Evolutionary conservation across 1,140 invertebrate genomes (phyloP).

Genomic region (Diabrotica virgifera): DNA sequence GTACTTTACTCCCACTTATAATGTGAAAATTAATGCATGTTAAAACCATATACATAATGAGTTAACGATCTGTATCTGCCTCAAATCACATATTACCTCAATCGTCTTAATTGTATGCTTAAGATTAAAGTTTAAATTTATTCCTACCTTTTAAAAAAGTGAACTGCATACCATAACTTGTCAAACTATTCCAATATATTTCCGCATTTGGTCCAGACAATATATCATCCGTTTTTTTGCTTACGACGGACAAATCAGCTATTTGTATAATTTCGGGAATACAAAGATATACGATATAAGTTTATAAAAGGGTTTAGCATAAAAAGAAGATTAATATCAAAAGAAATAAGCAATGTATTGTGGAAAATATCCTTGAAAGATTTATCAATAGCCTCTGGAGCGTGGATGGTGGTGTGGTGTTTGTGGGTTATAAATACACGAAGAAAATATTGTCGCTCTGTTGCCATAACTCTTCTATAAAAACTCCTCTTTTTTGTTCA

Average conservation of each 20-base stretch:
- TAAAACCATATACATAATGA: too few species aligned
- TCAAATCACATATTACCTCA: too few species aligned
- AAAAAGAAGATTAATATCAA: neutral
- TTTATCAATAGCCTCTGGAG: neutral
- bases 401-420: neutral
- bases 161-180: too few species aligned
- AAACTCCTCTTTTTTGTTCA: neutral
- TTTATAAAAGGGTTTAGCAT: slow-evolving; percentile 3
- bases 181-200: too few species aligned
- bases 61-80: too few species aligned
- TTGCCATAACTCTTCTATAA: neutral
- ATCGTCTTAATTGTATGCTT: too few species aligned
- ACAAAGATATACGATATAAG: neutral
- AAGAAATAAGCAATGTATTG: neutral
- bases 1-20: too few species aligned
- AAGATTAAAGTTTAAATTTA: too few species aligned
- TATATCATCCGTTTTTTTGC: neutral
- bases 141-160: too few species aligned
- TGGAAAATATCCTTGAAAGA: neutral
- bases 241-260: neutral
- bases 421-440: neutral
- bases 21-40: too few species aligned
- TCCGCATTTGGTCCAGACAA: too few species aligned
- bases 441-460: neutral
- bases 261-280: neutral